These are phyloP conservation scores for Druceiella hillmani DNA, from an alignment of 2,888 invertebrate species.

Conservation along the genomic window DNA sequence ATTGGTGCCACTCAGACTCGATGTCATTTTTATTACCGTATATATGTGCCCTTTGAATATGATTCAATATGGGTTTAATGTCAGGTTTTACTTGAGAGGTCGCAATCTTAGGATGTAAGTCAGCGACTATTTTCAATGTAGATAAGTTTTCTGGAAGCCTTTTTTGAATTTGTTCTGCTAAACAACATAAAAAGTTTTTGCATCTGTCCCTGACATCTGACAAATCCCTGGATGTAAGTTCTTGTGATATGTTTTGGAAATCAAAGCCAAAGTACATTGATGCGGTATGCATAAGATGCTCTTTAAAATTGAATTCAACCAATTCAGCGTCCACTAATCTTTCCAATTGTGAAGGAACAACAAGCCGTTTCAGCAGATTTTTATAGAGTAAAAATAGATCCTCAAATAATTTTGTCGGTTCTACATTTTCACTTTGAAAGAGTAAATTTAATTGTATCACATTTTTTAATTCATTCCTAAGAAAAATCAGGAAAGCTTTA, in stretches of 20 bases:
- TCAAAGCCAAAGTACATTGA: slow-evolving; percentile 27
- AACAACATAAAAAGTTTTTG: slow-evolving; percentile 18
- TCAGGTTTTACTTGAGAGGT: too few species aligned
- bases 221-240: slow-evolving; percentile 12
- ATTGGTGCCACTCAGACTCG: too few species aligned
- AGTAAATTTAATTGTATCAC: slow-evolving; percentile 21
- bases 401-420: too few species aligned
- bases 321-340: slow-evolving; percentile 23
- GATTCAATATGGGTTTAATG: too few species aligned
- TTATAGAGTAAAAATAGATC: slow-evolving; percentile 23
- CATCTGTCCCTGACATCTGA: slow-evolving; percentile 20
- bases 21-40: too few species aligned
- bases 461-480: slow-evolving; percentile 22
- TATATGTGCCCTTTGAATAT: too few species aligned
- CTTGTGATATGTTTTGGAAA: slow-evolving; percentile 18
- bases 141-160: slow-evolving; percentile 24
- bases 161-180: slow-evolving; percentile 21
- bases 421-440: slow-evolving; percentile 25
- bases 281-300: slow-evolving; percentile 23
- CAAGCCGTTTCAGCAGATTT: slow-evolving; percentile 22
- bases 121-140: slow-evolving; percentile 20
- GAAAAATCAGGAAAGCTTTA: slow-evolving; percentile 24
- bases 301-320: slow-evolving; percentile 24
- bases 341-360: slow-evolving; percentile 24
- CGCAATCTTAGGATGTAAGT: slow-evolving; percentile 13